phyloP scores from a whole-genome alignment of 2,888 invertebrate genomes.

The Patella caerulea region DNA sequence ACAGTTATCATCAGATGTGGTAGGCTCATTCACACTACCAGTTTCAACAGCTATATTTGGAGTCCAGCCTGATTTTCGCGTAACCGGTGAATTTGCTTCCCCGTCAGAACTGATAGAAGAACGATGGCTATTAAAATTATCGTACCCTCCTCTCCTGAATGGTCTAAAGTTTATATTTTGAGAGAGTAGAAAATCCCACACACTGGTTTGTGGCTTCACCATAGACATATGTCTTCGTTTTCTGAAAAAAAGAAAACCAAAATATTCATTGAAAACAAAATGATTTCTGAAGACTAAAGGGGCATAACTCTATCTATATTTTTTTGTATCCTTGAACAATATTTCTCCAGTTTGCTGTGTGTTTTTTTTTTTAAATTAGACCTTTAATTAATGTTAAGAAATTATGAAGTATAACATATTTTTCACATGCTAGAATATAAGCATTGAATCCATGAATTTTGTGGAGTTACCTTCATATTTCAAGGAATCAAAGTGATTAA shows the following conservation, averaged over 20 bases:
- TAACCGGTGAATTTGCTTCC: slow-evolving; percentile 8
- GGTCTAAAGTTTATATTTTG: slow-evolving; percentile 20
- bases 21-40: slow-evolving; percentile 9
- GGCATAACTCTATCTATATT: background rate
- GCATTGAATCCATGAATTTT: no score
- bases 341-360: no score
- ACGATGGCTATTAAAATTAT: slow-evolving; percentile 22
- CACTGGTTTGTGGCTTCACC: slow-evolving; percentile 20
- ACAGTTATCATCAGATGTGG: slow-evolving; percentile 26
- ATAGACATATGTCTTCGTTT: slow-evolving; percentile 17
- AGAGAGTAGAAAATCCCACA: slow-evolving; percentile 24
- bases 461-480: no score
- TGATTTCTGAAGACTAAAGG: background rate
- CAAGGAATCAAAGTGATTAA: no score
- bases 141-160: slow-evolving; percentile 19
- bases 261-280: no score
- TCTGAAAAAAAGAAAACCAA: background rate
- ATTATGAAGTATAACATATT: no score
- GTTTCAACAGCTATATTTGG: slow-evolving; percentile 25
- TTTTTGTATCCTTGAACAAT: no score
- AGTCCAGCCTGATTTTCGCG: slow-evolving; percentile 19
- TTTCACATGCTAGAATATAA: no score
- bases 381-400: no score
- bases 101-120: slow-evolving; percentile 19
- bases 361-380: no score